Conservation (phyloP, 37 sponge, comb jelly and placozoan genomes). For the Petrosia ficiformis region DNA sequence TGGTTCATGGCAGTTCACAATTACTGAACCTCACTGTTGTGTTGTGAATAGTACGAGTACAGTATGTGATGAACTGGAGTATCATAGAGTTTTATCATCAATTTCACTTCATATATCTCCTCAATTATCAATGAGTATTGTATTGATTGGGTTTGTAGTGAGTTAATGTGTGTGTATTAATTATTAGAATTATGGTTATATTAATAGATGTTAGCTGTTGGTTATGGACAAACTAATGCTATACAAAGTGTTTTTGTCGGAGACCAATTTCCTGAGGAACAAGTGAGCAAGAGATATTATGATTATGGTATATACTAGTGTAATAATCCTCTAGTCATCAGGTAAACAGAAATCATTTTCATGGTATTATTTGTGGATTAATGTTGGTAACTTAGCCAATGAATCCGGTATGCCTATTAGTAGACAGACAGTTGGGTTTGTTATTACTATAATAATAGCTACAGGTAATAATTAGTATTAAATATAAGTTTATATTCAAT, state of each 20-base stretch:
- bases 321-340: slow-evolving; percentile 14
- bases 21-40: slow-evolving; percentile 40
- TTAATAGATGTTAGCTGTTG: slow-evolving; percentile 51
- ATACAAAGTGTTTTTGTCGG: slow-evolving; percentile 81
- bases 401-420: slow-evolving; percentile 59
- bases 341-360: slow-evolving; percentile 53
- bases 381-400: slow-evolving; percentile 47
- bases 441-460: slow-evolving; percentile 20
- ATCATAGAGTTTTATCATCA: background rate
- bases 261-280: slow-evolving; percentile 62
- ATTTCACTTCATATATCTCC: slow-evolving; percentile 28
- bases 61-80: slow-evolving; percentile 28
- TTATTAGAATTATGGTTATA: background rate
- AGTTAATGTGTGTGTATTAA: background rate
- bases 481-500: no score
- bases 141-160: slow-evolving; percentile 37
- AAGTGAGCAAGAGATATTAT: slow-evolving; percentile 22
- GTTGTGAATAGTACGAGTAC: background rate
- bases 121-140: slow-evolving; percentile 13
- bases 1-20: slow-evolving; percentile 65
- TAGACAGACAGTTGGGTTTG: slow-evolving; percentile 54
- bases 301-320: background rate
- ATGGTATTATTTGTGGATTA: slow-evolving; percentile 68
- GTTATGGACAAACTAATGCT: slow-evolving; percentile 54
- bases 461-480: slow-evolving; percentile 28